Evolutionary conservation across 2,113 vertebrate species (phyloP).

Genomic region (Xyliphius kryptos): DNA sequence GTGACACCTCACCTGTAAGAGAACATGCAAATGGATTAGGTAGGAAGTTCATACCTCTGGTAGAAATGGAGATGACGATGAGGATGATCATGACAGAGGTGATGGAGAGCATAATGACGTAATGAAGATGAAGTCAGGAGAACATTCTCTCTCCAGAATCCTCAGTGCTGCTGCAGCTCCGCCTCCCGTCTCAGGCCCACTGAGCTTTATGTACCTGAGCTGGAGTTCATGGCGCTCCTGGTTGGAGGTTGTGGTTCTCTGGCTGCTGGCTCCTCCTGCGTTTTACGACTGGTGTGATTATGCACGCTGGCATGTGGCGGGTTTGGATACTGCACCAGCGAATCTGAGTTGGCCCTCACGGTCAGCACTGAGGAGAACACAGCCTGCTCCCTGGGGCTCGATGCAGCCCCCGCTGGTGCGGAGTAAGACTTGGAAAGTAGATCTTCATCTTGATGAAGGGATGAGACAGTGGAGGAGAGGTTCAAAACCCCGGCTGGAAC

Average conservation of each 20-base stretch:
- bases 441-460: conserved; percentile 22
- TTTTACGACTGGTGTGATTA: conserved; percentile 58
- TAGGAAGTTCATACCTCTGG: neutral
- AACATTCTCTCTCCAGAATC: too few relatives aligned
- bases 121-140: too few relatives aligned
- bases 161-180: too few relatives aligned
- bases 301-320: conserved; percentile 58
- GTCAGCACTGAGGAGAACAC: conserved; percentile 54
- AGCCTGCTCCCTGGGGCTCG: conserved; percentile 46
- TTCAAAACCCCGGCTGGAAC: conserved; percentile 37
- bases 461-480: conserved; percentile 25
- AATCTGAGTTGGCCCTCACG: conserved; percentile 50
- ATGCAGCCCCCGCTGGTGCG: conserved; percentile 35
- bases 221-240: conserved; percentile 53
- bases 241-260: conserved; percentile 48
- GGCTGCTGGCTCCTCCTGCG: conserved; percentile 51
- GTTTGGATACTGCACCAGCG: conserved; percentile 58
- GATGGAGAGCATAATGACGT: too few relatives aligned
- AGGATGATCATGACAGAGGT: too few relatives aligned
- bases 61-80: too few relatives aligned
- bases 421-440: conserved; percentile 4
- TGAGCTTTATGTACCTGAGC: conserved; percentile 65
- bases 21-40: neutral
- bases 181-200: too few relatives aligned
- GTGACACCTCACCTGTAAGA: conserved; percentile 50